Evolutionary conservation across 2,888 invertebrate genomes (phyloP).

Genomic region (Oscheius sp.): DNA sequence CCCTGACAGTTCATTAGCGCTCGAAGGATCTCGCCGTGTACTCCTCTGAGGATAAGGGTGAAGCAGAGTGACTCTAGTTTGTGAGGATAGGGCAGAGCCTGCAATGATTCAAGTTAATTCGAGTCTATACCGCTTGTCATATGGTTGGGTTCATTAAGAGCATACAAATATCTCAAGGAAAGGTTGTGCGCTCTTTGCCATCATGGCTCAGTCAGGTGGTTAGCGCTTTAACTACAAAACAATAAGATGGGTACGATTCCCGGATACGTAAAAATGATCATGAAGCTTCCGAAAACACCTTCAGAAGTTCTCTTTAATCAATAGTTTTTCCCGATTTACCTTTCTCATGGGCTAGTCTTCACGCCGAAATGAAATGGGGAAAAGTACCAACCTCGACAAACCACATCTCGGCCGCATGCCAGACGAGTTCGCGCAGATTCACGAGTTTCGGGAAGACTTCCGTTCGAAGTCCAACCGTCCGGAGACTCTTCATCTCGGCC

Average conservation of each 20-base stretch:
- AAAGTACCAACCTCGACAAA: constrained; percentile 21
- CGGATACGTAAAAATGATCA: too few relatives aligned
- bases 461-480: constrained; percentile 34
- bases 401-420: constrained; percentile 44
- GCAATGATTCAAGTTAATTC: neutral
- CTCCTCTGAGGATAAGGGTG: constrained; percentile 35
- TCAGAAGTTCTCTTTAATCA: too few relatives aligned
- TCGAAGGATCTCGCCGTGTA: constrained; percentile 1
- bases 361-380: neutral
- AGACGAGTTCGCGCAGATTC: constrained; percentile 42
- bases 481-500: constrained; percentile 39
- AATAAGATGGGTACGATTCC: too few relatives aligned
- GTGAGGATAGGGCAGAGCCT: constrained; percentile 39
- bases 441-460: constrained; percentile 39
- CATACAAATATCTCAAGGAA: too few relatives aligned
- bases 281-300: too few relatives aligned
- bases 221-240: too few relatives aligned
- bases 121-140: too few relatives aligned
- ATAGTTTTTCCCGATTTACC: too few relatives aligned
- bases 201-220: too few relatives aligned
- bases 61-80: constrained; percentile 37
- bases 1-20: constrained; percentile 41
- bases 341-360: too few relatives aligned
- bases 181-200: too few relatives aligned
- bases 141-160: too few relatives aligned